Base-by-base conservation (phyloP, 1,140 invertebrate species). In the Samia ricini region DNA sequence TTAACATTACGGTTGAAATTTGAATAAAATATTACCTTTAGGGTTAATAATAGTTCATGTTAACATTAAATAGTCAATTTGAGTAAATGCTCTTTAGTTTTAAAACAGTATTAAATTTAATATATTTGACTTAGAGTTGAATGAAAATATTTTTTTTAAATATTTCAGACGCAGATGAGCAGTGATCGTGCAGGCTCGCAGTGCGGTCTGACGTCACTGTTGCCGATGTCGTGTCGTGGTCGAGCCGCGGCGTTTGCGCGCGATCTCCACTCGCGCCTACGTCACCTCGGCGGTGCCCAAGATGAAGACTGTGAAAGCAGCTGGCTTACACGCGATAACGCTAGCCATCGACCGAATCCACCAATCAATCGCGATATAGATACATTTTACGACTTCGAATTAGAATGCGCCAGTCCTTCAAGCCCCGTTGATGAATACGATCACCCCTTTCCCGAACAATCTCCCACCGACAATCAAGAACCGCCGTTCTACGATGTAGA, bases 181-280 rank as follows among this genome's bases (percentile, higher is more conserved):
- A 84, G 88, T 70, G 89, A 90, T 77, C 81, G 80, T 61, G 73
- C 77, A 59, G 82, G 77, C 56, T 76, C 82, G 63, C 89, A 90
- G 86, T 91, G 90, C 79, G 89, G 90, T 55, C 79, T 91, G 69
- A 87, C 89, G 63, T 91, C 90, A 59, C 76, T 91, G 61, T 72
- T 91, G 79, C 90, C 90, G 65, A 94, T 94, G 92, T 95, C 94
- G 80, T 96, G 95, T 80, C 92, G 95, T 50, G 94, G 94, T 26
- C 91, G 95, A 59, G 95, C 95, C 18, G 95, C 96, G 79, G 94
- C 95, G 48, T 95, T 96, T 77, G 95, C 95, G 54, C 91, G 94
- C 61, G 93, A 94, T 72, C 90, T 96, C 59, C 95, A 96, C 71
- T 93, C 93, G 23, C 93, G 95, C 63, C 89, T 96, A 59, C 93